phyloP scores from a whole-genome alignment of 2,888 invertebrate species.

The Rhyacophila evoluta region DNA sequence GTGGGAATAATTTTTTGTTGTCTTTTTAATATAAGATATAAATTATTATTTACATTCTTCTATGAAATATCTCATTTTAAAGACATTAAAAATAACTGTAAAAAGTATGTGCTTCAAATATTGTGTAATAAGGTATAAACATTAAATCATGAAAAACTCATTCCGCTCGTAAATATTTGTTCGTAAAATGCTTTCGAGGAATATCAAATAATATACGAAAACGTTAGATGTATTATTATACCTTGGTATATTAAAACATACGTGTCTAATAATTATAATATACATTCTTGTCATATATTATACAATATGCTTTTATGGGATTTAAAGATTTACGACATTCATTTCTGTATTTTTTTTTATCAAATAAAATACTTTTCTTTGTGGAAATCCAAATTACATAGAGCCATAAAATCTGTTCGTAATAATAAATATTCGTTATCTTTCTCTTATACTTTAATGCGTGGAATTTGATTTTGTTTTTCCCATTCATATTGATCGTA shows the following conservation, averaged over 20 bases:
- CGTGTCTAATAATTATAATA: not conserved
- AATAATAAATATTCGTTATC: slow-evolving; percentile 10
- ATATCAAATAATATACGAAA: not conserved
- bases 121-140: not conserved
- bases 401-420: not conserved
- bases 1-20: too few species aligned
- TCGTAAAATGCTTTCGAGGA: not conserved
- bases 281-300: not conserved
- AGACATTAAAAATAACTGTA: too few species aligned
- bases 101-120: too few species aligned
- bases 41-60: too few species aligned
- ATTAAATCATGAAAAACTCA: not conserved
- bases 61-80: too few species aligned
- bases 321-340: not conserved
- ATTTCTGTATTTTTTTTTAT: not conserved
- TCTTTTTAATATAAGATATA: too few species aligned
- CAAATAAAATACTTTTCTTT: slow-evolving; percentile 2
- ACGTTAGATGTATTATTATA: too few species aligned
- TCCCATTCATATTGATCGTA: not conserved
- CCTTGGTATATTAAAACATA: not conserved
- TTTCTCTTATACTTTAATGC: not conserved
- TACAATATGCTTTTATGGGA: not conserved
- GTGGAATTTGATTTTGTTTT: not conserved
- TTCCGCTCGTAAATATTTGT: not conserved
- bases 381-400: not conserved